These are phyloP conservation scores for Ichneumon xanthorius DNA, from an alignment of 2,888 invertebrate genomes.

Conservation along the genomic window DNA sequence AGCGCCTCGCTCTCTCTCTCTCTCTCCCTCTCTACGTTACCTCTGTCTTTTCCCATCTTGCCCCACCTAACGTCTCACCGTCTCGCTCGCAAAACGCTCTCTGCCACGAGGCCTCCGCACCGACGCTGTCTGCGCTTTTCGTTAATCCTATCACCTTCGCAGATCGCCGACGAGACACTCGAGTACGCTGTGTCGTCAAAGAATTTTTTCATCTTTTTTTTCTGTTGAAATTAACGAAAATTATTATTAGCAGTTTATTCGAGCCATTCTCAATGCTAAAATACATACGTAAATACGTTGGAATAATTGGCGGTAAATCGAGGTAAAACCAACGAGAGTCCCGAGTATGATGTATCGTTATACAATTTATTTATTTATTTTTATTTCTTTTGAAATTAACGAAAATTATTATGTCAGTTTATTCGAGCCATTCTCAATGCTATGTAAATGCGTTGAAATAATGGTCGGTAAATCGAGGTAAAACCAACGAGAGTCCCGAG, in stretches of 20 bases:
- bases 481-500: background rate
- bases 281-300: background rate
- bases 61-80: slow-evolving; percentile 6
- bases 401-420: too few relatives aligned
- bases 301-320: background rate
- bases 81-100: slow-evolving; percentile 47
- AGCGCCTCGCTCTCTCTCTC: slow-evolving; percentile 56
- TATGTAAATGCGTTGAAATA: background rate
- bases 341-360: background rate
- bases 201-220: background rate
- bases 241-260: too few relatives aligned
- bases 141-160: slow-evolving; percentile 64
- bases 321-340: background rate
- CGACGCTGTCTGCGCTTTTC: slow-evolving; percentile 54
- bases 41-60: slow-evolving; percentile 36
- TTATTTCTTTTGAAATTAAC: background rate
- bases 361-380: too few relatives aligned
- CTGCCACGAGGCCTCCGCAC: slow-evolving; percentile 45
- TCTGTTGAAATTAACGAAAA: background rate
- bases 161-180: background rate
- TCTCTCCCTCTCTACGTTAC: slow-evolving; percentile 16
- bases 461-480: background rate
- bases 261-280: background rate
- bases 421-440: background rate
- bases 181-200: background rate